A percentile compares a stretch with the other conserved stretches of the same genome.
These are phyloP conservation scores for Aphelenchoides avenae DNA, from an alignment of 1,140 invertebrate genomes.

Conservation along the genomic window DNA sequence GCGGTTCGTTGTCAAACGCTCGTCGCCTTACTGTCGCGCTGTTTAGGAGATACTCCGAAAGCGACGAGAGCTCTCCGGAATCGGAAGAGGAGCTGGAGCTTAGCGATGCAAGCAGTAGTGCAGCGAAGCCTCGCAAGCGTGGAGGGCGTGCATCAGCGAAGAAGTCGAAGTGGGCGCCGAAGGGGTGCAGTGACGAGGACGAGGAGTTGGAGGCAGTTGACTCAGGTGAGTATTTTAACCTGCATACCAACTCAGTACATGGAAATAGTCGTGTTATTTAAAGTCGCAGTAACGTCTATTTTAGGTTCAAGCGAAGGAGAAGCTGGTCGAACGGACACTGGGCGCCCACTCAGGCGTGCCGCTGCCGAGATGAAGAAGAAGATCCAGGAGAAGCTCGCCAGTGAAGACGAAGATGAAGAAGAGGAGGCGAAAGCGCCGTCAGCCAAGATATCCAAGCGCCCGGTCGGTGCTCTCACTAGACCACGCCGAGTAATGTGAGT, in stretches of 20 bases:
- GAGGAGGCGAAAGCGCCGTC: slow-evolving; percentile 8
- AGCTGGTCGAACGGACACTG: slow-evolving; percentile 11
- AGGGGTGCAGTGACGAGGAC: slow-evolving; percentile 3
- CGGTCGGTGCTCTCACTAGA: slow-evolving; percentile 1
- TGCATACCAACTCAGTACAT: not conserved
- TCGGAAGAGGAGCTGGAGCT: too few species aligned
- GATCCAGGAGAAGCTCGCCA: slow-evolving; percentile 12
- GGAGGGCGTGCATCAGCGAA: not conserved
- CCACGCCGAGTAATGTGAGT: not conserved
- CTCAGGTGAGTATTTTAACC: slow-evolving; percentile 2
- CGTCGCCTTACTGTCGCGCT: too few species aligned
- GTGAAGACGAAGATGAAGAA: slow-evolving; percentile 27
- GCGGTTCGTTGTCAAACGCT: too few species aligned
- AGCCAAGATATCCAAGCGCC: not conserved
- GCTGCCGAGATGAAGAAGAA: slow-evolving; percentile 30
- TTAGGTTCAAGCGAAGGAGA: slow-evolving; percentile 13
- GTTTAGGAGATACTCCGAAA: too few species aligned
- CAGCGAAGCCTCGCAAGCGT: too few species aligned
- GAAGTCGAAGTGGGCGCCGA: slow-evolving; percentile 18
- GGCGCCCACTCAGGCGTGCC: slow-evolving; percentile 26
- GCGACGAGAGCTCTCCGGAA: too few species aligned
- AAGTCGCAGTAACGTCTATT: not conserved
- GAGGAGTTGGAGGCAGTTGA: slow-evolving; percentile 4
- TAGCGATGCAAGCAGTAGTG: not conserved
- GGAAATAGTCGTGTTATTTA: not conserved